These are phyloP conservation scores for Tragelaphus strepsiceros DNA, from an alignment of 2,113 vertebrate species.

Conservation along the genomic window DNA sequence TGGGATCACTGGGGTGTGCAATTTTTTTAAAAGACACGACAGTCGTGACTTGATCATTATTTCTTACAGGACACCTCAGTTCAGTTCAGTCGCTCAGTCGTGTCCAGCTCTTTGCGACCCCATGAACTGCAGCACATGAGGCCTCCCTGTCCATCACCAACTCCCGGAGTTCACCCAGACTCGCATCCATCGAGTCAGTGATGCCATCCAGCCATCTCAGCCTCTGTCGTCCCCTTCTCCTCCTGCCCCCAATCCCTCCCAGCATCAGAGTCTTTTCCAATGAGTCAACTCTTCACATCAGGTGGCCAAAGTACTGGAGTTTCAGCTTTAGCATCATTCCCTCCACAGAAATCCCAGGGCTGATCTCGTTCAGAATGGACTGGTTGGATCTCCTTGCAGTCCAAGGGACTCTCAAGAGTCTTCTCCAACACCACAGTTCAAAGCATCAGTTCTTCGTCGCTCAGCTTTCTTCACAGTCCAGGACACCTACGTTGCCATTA, in stretches of 20 bases:
- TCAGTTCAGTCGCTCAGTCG: not conserved
- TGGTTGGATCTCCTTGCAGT: not conserved
- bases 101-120: not conserved
- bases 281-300: too few relatives aligned
- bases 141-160: not conserved
- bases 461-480: not conserved
- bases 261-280: too few relatives aligned
- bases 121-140: not conserved
- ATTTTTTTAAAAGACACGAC: not conserved
- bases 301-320: too few relatives aligned
- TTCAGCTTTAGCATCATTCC: too few relatives aligned
- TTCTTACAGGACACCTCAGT: not conserved
- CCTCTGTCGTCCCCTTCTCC: not conserved
- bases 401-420: not conserved
- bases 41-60: not conserved
- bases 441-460: fast-evolving
- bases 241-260: too few relatives aligned
- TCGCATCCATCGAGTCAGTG: fast-evolving
- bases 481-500: not conserved
- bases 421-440: not conserved
- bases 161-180: fast-evolving
- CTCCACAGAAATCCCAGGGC: too few relatives aligned
- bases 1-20: not conserved
- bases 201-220: not conserved
- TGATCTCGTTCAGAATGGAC: not conserved